Conservation (phyloP, 2,797 vertebrate genomes). For the Apodemus agrarius region DNA sequence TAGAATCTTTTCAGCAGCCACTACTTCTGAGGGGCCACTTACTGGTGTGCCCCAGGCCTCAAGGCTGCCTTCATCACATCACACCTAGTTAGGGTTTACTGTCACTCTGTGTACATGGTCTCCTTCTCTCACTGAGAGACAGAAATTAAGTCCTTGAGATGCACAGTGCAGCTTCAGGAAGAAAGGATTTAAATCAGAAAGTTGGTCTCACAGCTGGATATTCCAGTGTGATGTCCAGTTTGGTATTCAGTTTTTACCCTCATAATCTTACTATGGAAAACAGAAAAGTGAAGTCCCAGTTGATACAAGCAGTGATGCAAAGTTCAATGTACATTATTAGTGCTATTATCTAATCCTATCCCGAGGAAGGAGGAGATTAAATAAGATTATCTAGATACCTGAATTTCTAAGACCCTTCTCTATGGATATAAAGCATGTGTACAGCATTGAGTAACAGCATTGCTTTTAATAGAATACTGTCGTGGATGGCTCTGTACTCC, state of each 20-base stretch:
- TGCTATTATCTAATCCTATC: neutral
- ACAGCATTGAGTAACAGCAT: neutral
- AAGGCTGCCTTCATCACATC: fast-evolving
- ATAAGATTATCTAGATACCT: conserved; percentile 18
- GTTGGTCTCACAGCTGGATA: neutral
- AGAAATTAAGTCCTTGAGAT: neutral
- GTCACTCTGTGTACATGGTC: neutral
- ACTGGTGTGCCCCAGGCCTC: fast-evolving
- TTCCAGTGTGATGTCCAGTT: neutral
- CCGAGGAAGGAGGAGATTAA: neutral
- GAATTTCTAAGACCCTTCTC: neutral
- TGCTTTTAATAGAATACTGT: neutral
- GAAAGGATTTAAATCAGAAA: neutral
- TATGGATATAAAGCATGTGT: neutral
- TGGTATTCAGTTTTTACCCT: neutral
- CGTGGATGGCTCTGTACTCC: too few relatives aligned
- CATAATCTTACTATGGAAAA: neutral
- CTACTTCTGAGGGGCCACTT: neutral
- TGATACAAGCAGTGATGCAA: neutral
- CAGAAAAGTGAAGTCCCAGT: neutral
- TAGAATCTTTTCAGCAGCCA: neutral
- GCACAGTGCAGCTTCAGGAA: neutral
- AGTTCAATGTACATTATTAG: neutral
- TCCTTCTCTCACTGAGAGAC: neutral
- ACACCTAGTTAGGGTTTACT: neutral